phyloP scores from a whole-genome alignment of 2,888 invertebrate species.

The Acanthosepion esculentum region DNA sequence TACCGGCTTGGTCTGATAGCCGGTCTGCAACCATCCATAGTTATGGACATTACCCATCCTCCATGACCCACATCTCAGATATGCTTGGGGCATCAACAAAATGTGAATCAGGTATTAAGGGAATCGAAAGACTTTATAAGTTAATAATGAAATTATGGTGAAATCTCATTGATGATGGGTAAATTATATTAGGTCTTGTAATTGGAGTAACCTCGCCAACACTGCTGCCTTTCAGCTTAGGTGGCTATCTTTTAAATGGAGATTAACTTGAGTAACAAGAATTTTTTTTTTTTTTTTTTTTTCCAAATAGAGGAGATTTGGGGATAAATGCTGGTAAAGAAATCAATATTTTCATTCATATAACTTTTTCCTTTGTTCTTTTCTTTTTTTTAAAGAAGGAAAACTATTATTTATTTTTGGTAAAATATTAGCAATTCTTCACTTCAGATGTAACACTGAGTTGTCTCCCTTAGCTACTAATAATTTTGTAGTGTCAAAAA shows the following conservation, averaged over 20 bases:
- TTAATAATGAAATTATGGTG: background rate
- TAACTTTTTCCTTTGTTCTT: background rate
- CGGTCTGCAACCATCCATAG: background rate
- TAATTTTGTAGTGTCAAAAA: background rate
- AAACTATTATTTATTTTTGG: background rate
- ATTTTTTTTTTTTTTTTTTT: background rate
- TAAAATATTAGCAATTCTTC: background rate
- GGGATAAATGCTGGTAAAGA: background rate
- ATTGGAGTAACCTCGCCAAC: background rate
- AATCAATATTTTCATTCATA: background rate
- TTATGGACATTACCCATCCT: background rate
- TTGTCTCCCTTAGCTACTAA: background rate
- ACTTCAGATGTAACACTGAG: background rate
- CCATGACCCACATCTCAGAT: background rate
- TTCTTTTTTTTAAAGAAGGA: background rate
- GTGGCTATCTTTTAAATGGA: background rate
- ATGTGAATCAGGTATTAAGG: background rate
- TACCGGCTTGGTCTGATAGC: background rate
- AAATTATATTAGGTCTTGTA: background rate
- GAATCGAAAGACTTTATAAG: background rate
- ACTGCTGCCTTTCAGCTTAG: background rate
- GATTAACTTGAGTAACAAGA: background rate
- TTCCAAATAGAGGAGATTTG: background rate
- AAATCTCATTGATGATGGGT: background rate
- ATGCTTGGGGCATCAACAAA: conserved; percentile 2